Conservation (phyloP, 2,113 vertebrate species). For the Oreochromis spilurus region DNA sequence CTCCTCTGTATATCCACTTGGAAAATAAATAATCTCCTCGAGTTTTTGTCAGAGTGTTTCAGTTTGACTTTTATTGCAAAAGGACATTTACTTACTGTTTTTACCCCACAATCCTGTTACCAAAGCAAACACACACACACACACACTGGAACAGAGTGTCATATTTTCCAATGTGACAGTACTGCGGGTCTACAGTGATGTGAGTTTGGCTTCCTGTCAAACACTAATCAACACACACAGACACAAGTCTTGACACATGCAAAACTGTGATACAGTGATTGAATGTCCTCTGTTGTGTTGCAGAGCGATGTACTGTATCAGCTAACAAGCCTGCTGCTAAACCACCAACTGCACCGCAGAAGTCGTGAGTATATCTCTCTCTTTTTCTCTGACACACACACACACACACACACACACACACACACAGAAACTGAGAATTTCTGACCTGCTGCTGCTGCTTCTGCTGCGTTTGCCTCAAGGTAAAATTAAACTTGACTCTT, state of each 20-base stretch:
- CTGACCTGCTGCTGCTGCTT: conserved; percentile 27
- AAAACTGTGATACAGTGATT: conserved; percentile 6
- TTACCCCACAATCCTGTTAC: not conserved
- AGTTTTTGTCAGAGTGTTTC: not conserved
- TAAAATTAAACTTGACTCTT: conserved; percentile 59
- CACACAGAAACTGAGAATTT: not conserved
- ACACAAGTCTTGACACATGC: not conserved
- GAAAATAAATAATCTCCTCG: not conserved
- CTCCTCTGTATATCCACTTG: not conserved
- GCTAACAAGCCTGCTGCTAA: conserved; percentile 87
- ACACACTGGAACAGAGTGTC: not conserved
- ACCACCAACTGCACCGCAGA: conserved; percentile 80
- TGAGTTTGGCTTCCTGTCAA: conserved; percentile 25
- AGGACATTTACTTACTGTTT: not conserved
- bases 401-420: not conserved
- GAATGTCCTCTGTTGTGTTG: conserved; percentile 67
- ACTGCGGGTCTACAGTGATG: not conserved
- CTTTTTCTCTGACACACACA: not conserved
- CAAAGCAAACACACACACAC: not conserved
- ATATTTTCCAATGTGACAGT: conserved; percentile 9
- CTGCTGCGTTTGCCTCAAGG: conserved; percentile 37
- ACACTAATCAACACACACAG: not conserved
- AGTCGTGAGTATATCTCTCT: conserved; percentile 82
- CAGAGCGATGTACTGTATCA: conserved; percentile 88
- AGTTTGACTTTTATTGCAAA: not conserved